These are phyloP conservation scores for Dryobota labecula DNA, from an alignment of 2,888 invertebrate genomes.

Conservation along the genomic window DNA sequence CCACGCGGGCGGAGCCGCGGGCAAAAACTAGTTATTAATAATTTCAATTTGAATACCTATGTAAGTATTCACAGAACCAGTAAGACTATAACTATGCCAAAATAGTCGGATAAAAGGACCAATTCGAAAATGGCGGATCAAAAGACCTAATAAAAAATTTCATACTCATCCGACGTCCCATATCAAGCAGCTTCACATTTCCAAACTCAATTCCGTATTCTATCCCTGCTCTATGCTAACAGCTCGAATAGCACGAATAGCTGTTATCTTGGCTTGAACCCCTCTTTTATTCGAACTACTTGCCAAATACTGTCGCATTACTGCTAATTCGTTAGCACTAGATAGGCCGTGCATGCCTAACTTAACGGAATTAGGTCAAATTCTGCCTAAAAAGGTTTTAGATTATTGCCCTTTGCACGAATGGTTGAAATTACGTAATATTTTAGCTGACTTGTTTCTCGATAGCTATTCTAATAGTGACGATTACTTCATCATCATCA, in stretches of 20 bases:
- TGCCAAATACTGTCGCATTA: conserved; percentile 57
- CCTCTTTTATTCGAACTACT: conserved; percentile 47
- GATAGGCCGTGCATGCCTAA: conserved; percentile 17
- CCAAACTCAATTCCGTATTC: conserved; percentile 42
- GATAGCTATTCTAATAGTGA: no score
- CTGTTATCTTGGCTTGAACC: conserved; percentile 51
- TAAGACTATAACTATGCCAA: neutral
- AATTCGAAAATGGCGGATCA: neutral
- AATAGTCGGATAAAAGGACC: neutral
- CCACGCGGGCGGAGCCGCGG: no score
- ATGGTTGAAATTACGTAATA: neutral
- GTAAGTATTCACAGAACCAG: neutral
- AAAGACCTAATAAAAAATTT: neutral
- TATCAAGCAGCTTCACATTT: conserved; percentile 15
- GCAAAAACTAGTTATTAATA: no score
- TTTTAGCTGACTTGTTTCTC: no score
- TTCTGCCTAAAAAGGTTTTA: neutral
- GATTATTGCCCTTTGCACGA: neutral
- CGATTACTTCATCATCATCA: no score
- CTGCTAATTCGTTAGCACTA: conserved; percentile 49
- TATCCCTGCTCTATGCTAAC: conserved; percentile 20
- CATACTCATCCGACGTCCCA: neutral
- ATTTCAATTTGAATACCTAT: no score
- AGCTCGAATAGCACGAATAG: conserved; percentile 30
- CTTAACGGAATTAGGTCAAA: conserved; percentile 14